These are phyloP conservation scores for Chrysomela aeneicollis DNA, from an alignment of 2,888 invertebrate genomes.

Conservation along the genomic window DNA sequence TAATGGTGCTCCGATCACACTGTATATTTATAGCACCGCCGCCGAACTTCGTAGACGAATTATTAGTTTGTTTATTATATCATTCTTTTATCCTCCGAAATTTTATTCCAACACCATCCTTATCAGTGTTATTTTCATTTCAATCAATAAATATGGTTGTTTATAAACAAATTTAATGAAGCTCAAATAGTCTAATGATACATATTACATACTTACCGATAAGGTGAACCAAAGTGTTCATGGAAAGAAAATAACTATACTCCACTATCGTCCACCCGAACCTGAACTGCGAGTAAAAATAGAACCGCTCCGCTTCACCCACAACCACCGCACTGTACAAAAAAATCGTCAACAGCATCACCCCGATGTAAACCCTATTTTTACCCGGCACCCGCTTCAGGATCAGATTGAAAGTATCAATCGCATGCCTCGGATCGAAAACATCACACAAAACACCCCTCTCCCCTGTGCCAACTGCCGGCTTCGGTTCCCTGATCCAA, in stretches of 20 bases:
- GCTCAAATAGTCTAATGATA: too few species aligned
- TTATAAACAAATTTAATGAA: too few species aligned
- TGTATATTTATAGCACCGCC: too few species aligned
- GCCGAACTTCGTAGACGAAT: too few species aligned
- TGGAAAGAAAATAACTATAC: conserved; percentile 67
- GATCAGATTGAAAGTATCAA: conserved; percentile 54
- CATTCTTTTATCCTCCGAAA: too few species aligned
- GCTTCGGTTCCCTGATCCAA: conserved; percentile 53
- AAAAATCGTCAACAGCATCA: conserved; percentile 50
- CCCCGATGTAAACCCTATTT: conserved; percentile 48
- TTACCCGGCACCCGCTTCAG: conserved; percentile 49
- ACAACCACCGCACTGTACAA: conserved; percentile 47
- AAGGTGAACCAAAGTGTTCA: conserved; percentile 66
- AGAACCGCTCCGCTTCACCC: conserved; percentile 69
- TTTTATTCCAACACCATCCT: too few species aligned
- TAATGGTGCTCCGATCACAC: too few species aligned
- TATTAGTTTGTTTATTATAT: too few species aligned
- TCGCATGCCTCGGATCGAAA: conserved; percentile 54
- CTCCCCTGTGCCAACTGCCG: conserved; percentile 32
- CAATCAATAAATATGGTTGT: too few species aligned
- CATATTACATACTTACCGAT: conserved; percentile 63
- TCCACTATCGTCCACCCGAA: conserved; percentile 69
- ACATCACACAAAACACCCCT: conserved; percentile 51
- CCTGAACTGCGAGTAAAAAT: conserved; percentile 67
- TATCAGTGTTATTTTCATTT: too few species aligned